Base-by-base conservation (phyloP, 1,140 invertebrate species). In the Leptonema lineaticorne region DNA sequence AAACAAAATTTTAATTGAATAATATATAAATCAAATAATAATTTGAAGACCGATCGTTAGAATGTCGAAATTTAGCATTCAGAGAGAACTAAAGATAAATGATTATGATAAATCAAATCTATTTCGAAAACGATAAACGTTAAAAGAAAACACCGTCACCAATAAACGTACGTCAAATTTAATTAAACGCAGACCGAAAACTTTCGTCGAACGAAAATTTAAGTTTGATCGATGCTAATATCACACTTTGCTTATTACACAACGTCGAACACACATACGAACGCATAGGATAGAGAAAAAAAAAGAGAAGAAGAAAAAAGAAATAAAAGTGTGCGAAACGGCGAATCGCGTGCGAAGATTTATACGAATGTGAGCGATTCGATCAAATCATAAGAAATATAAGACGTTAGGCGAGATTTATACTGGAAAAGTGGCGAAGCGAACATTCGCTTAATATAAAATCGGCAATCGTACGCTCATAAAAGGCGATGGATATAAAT, bases 401-500 rank as follows among this genome's bases (percentile, higher is more conserved):
- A 41, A 41, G 37, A 41, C 37, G 37, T 41, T 41, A 41, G 37
- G 11, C 37, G 37, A 41, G 37, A 41, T 41, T 41, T 41, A 41
- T 41, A 41, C 16, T 41, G 37, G 37, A 9, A 41, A 41, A 41
- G 37, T 41, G 37, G 37, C 37, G 37, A 11, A 41, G 37, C 37
- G 37, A 41, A 41, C 37, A 11, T 41, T 41, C 37, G n/a, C n/a
- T 41, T 11, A 11, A 16, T 41, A 41, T 41, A 41, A 41, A 41
- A 41, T 14, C 37, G 11, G 22, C 20, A 7, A 48, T 11, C 50
- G 22, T n/a, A 2, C 50, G 50, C 14, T 20, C 46, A 22, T 9
- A 22, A 11, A 26, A 53, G 27, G n/a, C 37, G 45, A 63, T 41
- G 27, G 14, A 63, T 45, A 63, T 41, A 63, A 63, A 63, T 63